Base-by-base conservation (phyloP, 1,140 invertebrate genomes). In the Araneus ventricosus region DNA sequence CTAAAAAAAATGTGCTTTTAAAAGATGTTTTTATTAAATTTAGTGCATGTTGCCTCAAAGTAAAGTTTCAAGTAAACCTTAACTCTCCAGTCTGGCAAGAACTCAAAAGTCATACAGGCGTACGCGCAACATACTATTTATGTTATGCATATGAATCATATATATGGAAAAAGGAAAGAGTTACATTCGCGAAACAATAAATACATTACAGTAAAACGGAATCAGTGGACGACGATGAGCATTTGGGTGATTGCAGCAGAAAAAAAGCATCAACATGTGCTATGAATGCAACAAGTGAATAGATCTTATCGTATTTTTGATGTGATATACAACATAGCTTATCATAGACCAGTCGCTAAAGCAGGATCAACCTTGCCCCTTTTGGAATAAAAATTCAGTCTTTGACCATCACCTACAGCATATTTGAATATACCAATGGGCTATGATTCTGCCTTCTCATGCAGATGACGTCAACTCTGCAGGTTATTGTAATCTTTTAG, bases 241-340 rank as follows among this genome's bases (percentile, higher is more conserved):
- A 70, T 88, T 86, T 39, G 27, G 2, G 86, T 88, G 86, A 88
- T 63, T 67, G 86, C 61, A 88, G 86, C 86, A 88, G 30, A 37
- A 75, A 75, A 70, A 75, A 75, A 88, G 86, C 61, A 52, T 70
- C 61, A 88, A 67, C 61, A 70, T 24, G 86, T 88, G 86, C 86
- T 39, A 88, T 61, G 22, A 88, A 67, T 27, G 37, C 86, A 88
- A 88, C 61, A 67, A 88, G 86, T 88, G 86, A 45, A 37, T 34
- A 37, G 10, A 75, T 30, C 27, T 20, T 63, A 17, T n/a, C 59
- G 24, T 63, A 63, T 63, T 63, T 75, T 75, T 75, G 20, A 34
- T 75, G 70, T 75, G 10, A 30, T 75, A 34, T 30, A 75, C 30
- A 75, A 37, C 34, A 37, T 3, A 37, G 34, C 4, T 75, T 20